These are phyloP conservation scores for Ptilonorhynchus violaceus DNA, from an alignment of 2,113 vertebrate species.

Conservation along the genomic window DNA sequence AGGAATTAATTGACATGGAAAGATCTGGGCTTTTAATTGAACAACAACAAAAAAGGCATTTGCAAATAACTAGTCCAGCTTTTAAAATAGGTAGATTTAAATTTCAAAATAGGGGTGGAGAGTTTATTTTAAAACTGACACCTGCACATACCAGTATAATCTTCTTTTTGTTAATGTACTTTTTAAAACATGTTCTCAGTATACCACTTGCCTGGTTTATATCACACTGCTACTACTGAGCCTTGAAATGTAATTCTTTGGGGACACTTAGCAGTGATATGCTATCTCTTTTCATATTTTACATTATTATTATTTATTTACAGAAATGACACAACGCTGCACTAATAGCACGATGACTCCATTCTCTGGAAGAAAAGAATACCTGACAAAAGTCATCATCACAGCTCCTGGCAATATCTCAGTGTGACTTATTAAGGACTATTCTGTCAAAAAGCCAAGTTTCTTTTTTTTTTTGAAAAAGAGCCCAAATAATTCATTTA, in stretches of 20 bases:
- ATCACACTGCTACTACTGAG: background rate
- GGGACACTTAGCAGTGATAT: background rate
- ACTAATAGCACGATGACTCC: background rate
- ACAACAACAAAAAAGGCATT: background rate
- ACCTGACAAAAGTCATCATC: background rate
- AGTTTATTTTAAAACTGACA: background rate
- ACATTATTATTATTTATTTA: background rate
- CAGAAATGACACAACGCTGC: background rate
- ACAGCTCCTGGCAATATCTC: background rate
- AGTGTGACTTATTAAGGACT: background rate
- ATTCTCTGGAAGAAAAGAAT: background rate
- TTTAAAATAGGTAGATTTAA: background rate
- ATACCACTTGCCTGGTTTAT: background rate
- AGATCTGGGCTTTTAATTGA: background rate
- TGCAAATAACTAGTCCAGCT: background rate
- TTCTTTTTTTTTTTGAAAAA: slow-evolving; percentile 5
- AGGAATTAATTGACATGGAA: background rate
- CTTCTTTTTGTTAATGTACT: background rate
- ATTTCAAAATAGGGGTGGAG: background rate
- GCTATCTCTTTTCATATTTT: background rate
- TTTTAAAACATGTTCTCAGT: background rate
- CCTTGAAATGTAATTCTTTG: background rate
- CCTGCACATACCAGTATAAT: background rate
- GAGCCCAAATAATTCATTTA: background rate
- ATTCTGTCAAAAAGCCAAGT: background rate